Evolutionary conservation across 2,113 vertebrate species (phyloP).

Genomic region (Myotis brandtii): DNA sequence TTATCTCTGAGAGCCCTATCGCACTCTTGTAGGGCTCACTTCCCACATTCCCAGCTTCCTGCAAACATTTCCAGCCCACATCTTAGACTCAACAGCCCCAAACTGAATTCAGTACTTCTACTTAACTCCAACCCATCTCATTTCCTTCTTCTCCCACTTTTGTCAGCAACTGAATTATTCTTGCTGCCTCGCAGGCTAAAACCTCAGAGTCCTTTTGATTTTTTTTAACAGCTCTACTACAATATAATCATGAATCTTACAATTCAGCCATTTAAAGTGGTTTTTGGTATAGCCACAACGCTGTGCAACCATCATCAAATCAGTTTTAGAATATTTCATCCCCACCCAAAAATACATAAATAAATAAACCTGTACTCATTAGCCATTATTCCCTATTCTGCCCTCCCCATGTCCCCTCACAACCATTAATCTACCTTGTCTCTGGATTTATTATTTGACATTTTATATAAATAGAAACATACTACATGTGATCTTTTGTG

Average conservation of each 20-base stretch:
- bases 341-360: not conserved
- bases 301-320: not conserved
- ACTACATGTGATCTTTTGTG: not conserved
- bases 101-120: not conserved
- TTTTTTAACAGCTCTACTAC: slow-evolving; percentile 7
- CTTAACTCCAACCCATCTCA: not conserved
- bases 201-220: not conserved
- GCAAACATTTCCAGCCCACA: not conserved
- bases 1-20: not conserved
- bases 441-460: slow-evolving; percentile 11
- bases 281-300: not conserved
- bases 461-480: slow-evolving; percentile 14
- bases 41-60: not conserved
- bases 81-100: not conserved
- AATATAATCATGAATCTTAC: not conserved
- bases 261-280: not conserved
- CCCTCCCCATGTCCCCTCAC: not conserved
- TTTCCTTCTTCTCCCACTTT: not conserved
- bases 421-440: not conserved
- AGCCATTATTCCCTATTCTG: not conserved
- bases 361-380: not conserved
- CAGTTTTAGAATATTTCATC: slow-evolving; percentile 10
- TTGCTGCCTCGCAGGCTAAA: not conserved
- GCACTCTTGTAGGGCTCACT: not conserved
- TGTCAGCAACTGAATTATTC: not conserved